A percentile compares a stretch with the other conserved stretches of the same genome.
phyloP scores from a whole-genome alignment of 1,140 invertebrate genomes.

The Capitella teleta region DNA sequence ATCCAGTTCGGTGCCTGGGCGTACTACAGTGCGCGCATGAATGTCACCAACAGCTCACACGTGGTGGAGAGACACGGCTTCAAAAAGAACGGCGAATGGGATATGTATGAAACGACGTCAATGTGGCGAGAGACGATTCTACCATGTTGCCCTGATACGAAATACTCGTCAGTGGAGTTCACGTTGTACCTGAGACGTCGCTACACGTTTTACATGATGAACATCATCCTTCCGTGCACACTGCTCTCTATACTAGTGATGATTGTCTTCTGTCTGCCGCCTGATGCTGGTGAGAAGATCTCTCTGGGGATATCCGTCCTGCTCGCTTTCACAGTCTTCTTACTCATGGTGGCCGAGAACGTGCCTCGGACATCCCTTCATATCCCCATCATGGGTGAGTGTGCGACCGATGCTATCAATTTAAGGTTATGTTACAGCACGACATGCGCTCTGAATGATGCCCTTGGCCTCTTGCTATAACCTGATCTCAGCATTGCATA shows the following conservation, averaged over 20 bases:
- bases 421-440: no score
- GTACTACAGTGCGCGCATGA: conserved; percentile 12
- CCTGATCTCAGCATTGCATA: no score
- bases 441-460: no score
- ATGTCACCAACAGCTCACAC: conserved; percentile 10
- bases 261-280: conserved; percentile 93
- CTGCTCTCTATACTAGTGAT: conserved; percentile 98
- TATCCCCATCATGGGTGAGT: conserved; percentile 84
- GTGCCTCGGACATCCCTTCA: conserved; percentile 96
- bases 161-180: conserved; percentile 11
- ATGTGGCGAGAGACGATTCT: conserved; percentile 7
- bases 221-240: conserved; percentile 97
- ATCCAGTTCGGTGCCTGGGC: conserved; percentile 13
- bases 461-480: no score
- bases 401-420: no score
- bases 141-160: conserved; percentile 11
- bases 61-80: conserved; percentile 8
- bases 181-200: conserved; percentile 49
- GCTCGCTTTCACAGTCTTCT: conserved; percentile 37
- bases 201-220: conserved; percentile 99
- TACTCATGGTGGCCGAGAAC: conserved; percentile 54
- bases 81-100: conserved; percentile 13
- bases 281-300: conserved; percentile 69
- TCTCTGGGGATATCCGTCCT: conserved; percentile 65
- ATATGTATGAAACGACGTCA: conserved; percentile 5